Evolutionary conservation across 2,888 invertebrate species (phyloP), one percentile per base, ranked within the genome.

Genomic region (Lepidocyrtoides sp.): DNA sequence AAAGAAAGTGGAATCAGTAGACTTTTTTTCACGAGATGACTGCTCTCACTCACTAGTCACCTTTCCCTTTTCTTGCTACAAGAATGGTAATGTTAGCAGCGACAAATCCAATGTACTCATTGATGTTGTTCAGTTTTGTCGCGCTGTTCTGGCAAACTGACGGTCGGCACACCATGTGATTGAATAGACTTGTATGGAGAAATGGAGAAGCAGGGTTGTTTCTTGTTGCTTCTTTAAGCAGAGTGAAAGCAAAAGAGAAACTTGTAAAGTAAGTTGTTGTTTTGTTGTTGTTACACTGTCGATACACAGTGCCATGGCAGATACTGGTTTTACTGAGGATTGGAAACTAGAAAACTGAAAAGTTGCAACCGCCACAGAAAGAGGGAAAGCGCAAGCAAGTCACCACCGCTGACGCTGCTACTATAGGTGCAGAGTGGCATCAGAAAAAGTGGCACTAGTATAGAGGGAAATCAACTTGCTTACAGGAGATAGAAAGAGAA

Each of bases 1-100:
- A 32, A 79, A 26, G 1, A 32, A 36, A 69, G 36, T 17, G 32
- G 69, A 69, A 69, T 69, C 69, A 69, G 69, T 8, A 86, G 48
- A 77, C 2, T 60, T 60, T 77, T 85, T 84, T 60, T 82, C 57
- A 63, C 66, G 66, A 79, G 48, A 79, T 79, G 77, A 79, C 79
- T 87, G 63, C 63, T 77, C n/a, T n/a, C n/a, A n/a, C 79, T 79
- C 69, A 29, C 26, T 79, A 87, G 87, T 87, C 87, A 87, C 87
- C 87, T 87, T 87, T 79, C 87, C 51, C 66, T 51, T 26, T 44
- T 29, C 51, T 87, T 41, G 48, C 44, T 32, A 77, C 32, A 79
- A 87, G 51, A 54, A 60, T 14, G 29, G 26, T 26, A 60, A 48
- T 7, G 20, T 17, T 26, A 69, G 36, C 20, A 72, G 54, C 29